A percentile compares a stretch with the other conserved stretches of the same genome.
phyloP scores from a whole-genome alignment of 2,888 invertebrate genomes.

The Trachelus iudaicus region DNA sequence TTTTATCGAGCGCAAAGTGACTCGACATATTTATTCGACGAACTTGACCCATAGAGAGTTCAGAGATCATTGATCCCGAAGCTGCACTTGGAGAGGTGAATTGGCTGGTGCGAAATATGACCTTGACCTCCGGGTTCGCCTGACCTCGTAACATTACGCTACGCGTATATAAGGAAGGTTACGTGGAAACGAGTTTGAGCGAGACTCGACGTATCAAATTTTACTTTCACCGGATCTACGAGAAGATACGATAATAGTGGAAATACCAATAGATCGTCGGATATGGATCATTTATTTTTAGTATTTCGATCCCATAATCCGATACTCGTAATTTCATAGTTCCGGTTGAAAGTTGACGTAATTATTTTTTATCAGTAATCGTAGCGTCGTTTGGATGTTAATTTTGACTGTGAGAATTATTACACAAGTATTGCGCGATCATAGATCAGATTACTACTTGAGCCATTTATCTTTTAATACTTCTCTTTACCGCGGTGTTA shows the following conservation, averaged over 20 bases:
- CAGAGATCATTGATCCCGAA: constrained; percentile 33
- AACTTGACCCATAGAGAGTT: constrained; percentile 34
- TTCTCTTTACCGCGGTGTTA: background rate
- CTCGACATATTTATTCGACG: constrained; percentile 10
- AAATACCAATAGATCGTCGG: background rate
- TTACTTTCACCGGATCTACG: constrained; percentile 38
- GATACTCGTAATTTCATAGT: background rate
- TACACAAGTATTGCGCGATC: background rate
- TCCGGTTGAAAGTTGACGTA: background rate
- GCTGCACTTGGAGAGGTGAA: constrained; percentile 19
- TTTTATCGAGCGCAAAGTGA: background rate
- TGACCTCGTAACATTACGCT: constrained; percentile 48
- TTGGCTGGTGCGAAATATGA: constrained; percentile 24
- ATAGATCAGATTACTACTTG: background rate
- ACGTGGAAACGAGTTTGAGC: constrained; percentile 53
- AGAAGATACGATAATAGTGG: background rate
- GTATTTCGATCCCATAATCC: background rate
- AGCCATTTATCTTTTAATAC: background rate
- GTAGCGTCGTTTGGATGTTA: background rate
- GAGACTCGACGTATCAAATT: constrained; percentile 43
- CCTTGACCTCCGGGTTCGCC: constrained; percentile 44
- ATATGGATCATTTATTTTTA: background rate
- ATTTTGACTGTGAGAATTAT: constrained; percentile 12
- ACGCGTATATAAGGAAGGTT: constrained; percentile 51
- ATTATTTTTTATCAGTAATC: background rate